Base-by-base conservation (phyloP, 2,888 invertebrate species). In the Crocallis elinguaria region DNA sequence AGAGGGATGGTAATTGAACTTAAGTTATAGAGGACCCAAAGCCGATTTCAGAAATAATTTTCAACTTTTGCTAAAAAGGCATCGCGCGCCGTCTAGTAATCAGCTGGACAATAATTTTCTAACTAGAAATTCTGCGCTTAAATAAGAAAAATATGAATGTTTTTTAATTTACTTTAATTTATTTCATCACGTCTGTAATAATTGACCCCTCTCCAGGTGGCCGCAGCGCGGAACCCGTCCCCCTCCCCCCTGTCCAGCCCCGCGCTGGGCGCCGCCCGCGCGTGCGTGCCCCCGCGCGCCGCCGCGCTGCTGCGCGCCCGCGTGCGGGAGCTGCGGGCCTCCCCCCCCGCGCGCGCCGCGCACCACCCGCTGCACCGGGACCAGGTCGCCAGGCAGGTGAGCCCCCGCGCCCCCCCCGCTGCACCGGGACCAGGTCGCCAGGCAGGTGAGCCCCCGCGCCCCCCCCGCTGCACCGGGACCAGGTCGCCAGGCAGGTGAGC, bases 281-380 rank as follows among this genome's bases (percentile, higher is more conserved):
- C 49, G 46, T 81, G 84, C 73, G 81, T 95, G 68, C 95, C 96
- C 52, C 96, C 97, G 62, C 93, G 95, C 55, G 94, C 94, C 67
- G 94, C 95, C 39, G 93, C 95, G 25, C 94, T 95, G 33, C 96
- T 98, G 96, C 89, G 97, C 17, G 96, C 96, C 74, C 93, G 98
- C 19, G 97, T 96, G 74, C 94, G 96, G 61, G 98, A 97, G 84
- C 90, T 98, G 67, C 93, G 96, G 6, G 36, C 21, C 12, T 12
- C 8, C 6, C 14, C 44, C 2, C 25, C 37, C 9, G 9, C 7
- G 1, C 25, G 3, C 11, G 7, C 1, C n/a, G 12, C 33, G 6
- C 7, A 2, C 5, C 38, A 23, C 38, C 11, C 27, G 8, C n/a
- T 3, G n/a, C 38, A 23, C 38, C 11, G 19, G 14, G 32, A 14